Evolutionary conservation across 2,797 vertebrate genomes (phyloP).

Genomic region (Australoheros facetus): DNA sequence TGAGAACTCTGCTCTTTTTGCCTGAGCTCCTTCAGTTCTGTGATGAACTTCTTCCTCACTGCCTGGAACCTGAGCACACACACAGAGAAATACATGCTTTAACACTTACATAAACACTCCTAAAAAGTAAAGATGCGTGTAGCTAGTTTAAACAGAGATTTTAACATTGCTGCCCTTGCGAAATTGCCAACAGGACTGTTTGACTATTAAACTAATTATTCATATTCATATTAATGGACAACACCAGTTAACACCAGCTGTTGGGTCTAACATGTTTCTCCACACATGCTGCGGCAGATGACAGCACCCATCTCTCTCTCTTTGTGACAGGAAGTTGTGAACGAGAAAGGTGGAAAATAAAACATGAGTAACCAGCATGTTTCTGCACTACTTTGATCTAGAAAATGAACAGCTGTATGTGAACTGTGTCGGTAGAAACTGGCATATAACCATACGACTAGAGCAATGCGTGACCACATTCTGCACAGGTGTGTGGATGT

Average conservation of each 20-base stretch:
- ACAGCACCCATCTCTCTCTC: not conserved
- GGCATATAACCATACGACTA: no score
- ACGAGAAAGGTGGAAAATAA: not conserved
- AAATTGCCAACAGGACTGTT: not conserved
- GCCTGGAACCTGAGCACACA: conserved; percentile 90
- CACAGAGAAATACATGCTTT: conserved; percentile 1
- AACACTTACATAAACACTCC: not conserved
- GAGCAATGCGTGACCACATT: no score
- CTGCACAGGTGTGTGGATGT: no score
- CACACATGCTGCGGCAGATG: not conserved
- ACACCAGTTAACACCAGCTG: not conserved
- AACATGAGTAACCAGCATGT: not conserved
- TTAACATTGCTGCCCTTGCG: not conserved
- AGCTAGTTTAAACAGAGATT: not conserved
- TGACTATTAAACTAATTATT: not conserved
- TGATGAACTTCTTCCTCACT: conserved; percentile 99
- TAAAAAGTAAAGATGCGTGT: not conserved
- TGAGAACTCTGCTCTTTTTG: conserved; percentile 97
- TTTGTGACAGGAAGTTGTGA: not conserved
- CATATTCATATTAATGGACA: not conserved
- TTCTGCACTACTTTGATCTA: not conserved
- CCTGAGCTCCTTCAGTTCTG: conserved; percentile 94
- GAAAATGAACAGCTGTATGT: no score
- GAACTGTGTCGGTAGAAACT: no score
- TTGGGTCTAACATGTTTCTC: not conserved